Base-by-base conservation (phyloP, 1,140 invertebrate species). In the Aphaenogaster rudis region DNA sequence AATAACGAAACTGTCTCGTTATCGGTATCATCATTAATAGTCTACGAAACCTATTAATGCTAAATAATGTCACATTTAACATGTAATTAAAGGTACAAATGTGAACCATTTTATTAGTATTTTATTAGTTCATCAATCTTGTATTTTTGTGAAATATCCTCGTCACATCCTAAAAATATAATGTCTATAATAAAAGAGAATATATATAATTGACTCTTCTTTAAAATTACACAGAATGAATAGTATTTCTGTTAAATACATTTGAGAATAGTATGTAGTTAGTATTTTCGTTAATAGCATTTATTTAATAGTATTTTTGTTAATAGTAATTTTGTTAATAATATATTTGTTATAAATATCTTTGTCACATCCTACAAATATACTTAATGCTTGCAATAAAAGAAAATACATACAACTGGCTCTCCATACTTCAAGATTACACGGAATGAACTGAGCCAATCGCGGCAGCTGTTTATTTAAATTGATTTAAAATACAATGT, bases 61-160 rank as follows among this genome's bases (percentile, higher is more conserved):
- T 0, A n/a, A 33, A n/a, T 15, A 61, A 45, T 11, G 0, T 67
- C 42, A 42, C 3, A 6, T 45, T 67, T 67, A 21, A 67, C 1
- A 59, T 48, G 15, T 64, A 64, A 66, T 63, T 78, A 48, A 21
- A 45, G 1, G 33, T 79, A 50, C 2, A 78, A n/a, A 64, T 50
- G 3, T 39, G 9, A 21, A 36, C 13, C 11, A 4, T 76, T n/a
- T 28, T 61, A 11, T 21, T 21, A 21, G n/a, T 21, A 21, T 48
- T 5, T 67, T 67, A 11, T 21, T 45, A 6, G 2, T 2, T 36
- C 7, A 48, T 13, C 17, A 15, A 45, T 61, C 21, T 61, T 42
- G n/a, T 42, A 59, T 57, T 39, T 57, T 76, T 39, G 33, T 36
- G 13, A 77, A 77, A 59, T 77, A 57, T 77, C 13, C 13, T 42